Evolutionary conservation across 1,140 invertebrate species (phyloP).

Genomic region (Bilobella aurantiaca): DNA sequence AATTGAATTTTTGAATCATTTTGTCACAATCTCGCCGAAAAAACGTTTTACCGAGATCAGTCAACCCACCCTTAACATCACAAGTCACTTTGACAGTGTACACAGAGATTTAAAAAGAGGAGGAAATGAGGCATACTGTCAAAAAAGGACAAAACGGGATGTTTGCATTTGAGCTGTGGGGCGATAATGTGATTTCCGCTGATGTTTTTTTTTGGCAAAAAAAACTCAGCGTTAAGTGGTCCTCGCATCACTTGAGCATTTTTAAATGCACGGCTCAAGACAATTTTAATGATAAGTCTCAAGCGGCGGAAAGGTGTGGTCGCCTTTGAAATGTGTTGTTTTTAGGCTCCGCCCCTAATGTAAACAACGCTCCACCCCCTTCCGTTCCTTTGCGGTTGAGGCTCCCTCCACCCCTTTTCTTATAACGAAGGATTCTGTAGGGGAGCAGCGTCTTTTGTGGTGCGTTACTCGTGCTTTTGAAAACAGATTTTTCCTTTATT

Average conservation of each 20-base stretch:
- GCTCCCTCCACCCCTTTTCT: conserved; percentile 3
- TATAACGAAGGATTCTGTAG: background rate
- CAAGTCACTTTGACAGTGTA: background rate
- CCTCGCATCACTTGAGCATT: background rate
- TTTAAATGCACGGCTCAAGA: background rate
- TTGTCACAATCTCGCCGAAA: background rate
- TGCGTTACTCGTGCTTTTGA: background rate
- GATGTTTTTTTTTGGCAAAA: background rate
- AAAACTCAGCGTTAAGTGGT: background rate
- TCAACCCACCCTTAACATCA: background rate
- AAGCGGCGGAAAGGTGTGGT: background rate
- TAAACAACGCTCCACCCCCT: background rate
- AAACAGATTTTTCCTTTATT: background rate
- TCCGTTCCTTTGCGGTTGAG: background rate
- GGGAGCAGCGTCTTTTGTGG: background rate
- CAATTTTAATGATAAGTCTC: background rate
- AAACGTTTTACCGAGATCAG: background rate
- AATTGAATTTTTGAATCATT: conserved; percentile 1
- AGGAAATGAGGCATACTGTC: background rate
- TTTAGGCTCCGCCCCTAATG: background rate
- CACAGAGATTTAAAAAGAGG: background rate
- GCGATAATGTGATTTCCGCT: background rate
- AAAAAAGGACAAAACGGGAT: background rate
- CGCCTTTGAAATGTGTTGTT: background rate
- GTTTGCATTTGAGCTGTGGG: background rate